Evolutionary conservation across 2,888 invertebrate genomes (phyloP).

Genomic region (Harpagoxenus sublaevis): DNA sequence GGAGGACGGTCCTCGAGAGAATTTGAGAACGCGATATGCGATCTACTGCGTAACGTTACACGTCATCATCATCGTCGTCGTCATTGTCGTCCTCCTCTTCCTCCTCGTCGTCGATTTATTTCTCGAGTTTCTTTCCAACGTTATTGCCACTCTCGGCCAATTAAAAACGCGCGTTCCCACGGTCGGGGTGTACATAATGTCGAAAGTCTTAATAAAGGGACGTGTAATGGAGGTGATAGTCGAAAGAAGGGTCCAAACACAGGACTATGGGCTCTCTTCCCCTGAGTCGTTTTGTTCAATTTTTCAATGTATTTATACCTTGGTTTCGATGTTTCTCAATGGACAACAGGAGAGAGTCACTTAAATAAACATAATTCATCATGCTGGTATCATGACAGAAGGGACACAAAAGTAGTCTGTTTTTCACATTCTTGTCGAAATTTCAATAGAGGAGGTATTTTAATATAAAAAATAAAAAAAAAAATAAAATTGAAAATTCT

Average conservation of each 20-base stretch:
- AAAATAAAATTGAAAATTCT: not conserved
- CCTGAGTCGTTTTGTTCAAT: not conserved
- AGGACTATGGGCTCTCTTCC: not conserved
- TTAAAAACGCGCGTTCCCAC: constrained; percentile 52
- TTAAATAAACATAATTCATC: constrained; percentile 7
- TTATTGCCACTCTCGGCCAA: constrained; percentile 50
- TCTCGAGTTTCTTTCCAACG: constrained; percentile 54
- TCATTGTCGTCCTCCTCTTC: constrained; percentile 6
- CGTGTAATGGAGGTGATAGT: constrained; percentile 19
- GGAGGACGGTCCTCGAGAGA: constrained; percentile 23
- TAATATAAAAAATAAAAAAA: not conserved
- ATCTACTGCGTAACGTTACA: constrained; percentile 52
- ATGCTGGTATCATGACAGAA: not conserved
- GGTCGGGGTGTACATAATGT: constrained; percentile 34
- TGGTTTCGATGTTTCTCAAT: not conserved
- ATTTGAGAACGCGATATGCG: constrained; percentile 46
- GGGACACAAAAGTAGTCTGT: not conserved
- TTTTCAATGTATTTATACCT: not conserved
- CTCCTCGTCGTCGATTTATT: constrained; percentile 40
- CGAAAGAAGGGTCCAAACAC: constrained; percentile 23
- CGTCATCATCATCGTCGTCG: constrained; percentile 39
- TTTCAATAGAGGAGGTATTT: not conserved
- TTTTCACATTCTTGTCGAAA: not conserved
- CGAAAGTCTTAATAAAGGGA: constrained; percentile 46
- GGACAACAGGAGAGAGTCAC: not conserved